These are phyloP conservation scores for Daphoenositta chrysoptera DNA, from an alignment of 2,113 vertebrate genomes.

Conservation along the genomic window DNA sequence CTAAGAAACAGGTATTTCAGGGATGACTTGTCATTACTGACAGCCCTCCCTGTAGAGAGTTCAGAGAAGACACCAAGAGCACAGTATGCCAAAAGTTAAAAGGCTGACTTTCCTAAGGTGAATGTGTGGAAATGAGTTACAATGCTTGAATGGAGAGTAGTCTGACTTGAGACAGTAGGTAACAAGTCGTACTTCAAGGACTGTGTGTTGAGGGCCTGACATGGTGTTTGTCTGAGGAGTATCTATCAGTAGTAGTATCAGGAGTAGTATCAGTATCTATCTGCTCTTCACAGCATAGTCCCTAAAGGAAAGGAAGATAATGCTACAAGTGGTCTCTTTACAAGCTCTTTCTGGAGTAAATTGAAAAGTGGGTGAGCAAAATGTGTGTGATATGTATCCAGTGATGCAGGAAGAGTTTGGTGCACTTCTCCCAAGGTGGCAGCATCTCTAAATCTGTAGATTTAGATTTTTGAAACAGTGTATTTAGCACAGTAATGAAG, in stretches of 20 bases:
- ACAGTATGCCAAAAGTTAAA: neutral
- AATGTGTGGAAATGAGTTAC: neutral
- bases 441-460: neutral
- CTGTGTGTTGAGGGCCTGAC: neutral
- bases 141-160: neutral
- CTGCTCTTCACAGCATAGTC: neutral
- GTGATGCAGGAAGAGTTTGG: neutral
- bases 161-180: neutral
- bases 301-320: neutral
- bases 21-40: neutral
- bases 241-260: too few relatives aligned
- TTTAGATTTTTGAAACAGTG: neutral
- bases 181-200: neutral
- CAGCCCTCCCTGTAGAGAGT: neutral
- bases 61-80: neutral
- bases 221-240: neutral
- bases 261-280: too few relatives aligned
- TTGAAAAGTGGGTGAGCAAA: neutral
- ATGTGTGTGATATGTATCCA: neutral
- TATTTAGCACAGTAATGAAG: neutral
- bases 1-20: neutral
- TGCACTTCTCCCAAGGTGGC: neutral
- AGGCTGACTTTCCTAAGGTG: neutral
- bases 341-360: neutral
- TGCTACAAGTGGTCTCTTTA: neutral